Base-by-base conservation (phyloP, 2,888 invertebrate species). In the Leptarthrus brevirostris region DNA sequence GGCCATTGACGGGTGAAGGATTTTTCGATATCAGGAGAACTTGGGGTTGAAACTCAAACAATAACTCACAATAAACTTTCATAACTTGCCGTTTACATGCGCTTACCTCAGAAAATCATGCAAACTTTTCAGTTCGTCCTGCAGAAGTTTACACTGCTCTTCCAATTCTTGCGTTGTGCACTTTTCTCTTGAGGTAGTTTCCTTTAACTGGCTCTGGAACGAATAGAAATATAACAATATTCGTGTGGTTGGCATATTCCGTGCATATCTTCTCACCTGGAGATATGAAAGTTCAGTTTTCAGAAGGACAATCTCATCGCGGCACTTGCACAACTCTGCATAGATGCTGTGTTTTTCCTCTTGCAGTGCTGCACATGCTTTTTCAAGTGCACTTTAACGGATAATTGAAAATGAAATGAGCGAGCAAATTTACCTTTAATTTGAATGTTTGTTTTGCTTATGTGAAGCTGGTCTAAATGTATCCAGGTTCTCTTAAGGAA, bases 91-190 rank as follows among this genome's bases (percentile, higher is more conserved):
- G 24, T 58, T 56, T 64, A 26, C 49, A 58, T 58, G 58, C 20
- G 54, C 73, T 70, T 73, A 75, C 75, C 74, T 74, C 8, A 75
- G 54, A 66, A 72, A 72, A 72, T 74, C 58, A 54, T 74, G 74
- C 66, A 75, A 74, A 66, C 72, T 74, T 66, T 74, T 66, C 56
- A 74, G 22, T 72, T 75, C 71, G 36, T 56, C 64, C 26, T 72
- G 54, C 34, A 75, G 74, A 22, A 54, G 64, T 58, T 74, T 72
- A 53, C 75, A 72, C 47, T 72, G 74, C 52, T 75, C 54, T 30
- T 74, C 72, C 10, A 73, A 30, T 14, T 73, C 16, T 10, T 61
- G 53, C 44, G 70, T 70, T 70, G 52, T 70, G 40, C 58, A 58
- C 72, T 69, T 73, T 52, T 75, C 73, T 49, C 61, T 66, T 26